Conservation (phyloP, 2,797 vertebrate species). For the Philypnodon macrostomus region DNA sequence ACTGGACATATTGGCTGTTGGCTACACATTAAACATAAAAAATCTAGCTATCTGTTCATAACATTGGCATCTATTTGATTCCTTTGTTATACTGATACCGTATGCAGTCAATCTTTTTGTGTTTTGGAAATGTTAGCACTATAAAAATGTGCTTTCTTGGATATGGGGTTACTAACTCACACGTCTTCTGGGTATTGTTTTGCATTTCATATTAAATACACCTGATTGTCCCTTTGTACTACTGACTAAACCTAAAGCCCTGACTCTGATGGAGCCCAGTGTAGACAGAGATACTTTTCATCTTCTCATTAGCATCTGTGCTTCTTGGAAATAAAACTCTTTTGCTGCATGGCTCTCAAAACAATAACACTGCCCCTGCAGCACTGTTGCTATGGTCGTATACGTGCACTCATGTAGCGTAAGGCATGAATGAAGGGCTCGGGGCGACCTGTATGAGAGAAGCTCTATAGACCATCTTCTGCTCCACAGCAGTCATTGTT, state of each 20-base stretch:
- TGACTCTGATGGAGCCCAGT: not conserved
- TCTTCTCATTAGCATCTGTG: conserved; percentile 1
- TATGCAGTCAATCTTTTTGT: no score
- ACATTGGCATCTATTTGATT: no score
- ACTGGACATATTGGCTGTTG: no score
- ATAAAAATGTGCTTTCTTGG: no score
- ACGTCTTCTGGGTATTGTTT: no score
- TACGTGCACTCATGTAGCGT: not conserved
- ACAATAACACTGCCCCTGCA: not conserved
- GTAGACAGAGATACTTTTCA: conserved; percentile 3
- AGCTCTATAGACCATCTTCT: conserved; percentile 5
- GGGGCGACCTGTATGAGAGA: conserved; percentile 6
- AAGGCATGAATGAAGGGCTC: conserved; percentile 7
- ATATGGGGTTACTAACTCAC: no score
- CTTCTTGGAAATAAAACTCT: not conserved
- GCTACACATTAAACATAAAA: no score
- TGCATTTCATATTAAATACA: no score
- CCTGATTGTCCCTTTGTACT: no score
- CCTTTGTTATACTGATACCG: no score
- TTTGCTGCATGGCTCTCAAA: not conserved
- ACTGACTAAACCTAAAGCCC: not conserved
- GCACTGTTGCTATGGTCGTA: not conserved
- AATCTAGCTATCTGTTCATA: no score
- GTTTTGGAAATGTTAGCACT: no score
- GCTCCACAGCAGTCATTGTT: not conserved